phyloP scores from a whole-genome alignment of 2,113 vertebrate species.

The Crotophaga sulcirostris region DNA sequence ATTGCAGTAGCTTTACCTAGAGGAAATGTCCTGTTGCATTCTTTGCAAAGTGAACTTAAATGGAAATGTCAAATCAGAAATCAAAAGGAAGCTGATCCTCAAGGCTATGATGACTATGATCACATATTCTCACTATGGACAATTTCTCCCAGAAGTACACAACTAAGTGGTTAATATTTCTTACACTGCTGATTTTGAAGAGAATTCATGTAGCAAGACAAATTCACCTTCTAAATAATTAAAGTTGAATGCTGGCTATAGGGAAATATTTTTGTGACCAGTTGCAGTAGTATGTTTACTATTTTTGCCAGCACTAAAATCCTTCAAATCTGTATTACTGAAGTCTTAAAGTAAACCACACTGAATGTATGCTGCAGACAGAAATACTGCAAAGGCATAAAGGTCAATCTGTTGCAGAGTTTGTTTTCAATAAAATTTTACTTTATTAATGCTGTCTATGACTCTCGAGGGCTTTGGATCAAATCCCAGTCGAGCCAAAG shows the following conservation, averaged over 20 bases:
- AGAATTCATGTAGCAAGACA: neutral
- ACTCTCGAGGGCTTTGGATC: neutral
- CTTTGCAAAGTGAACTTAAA: neutral
- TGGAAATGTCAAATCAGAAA: neutral
- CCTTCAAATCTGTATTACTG: neutral
- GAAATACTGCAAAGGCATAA: constrained; percentile 37
- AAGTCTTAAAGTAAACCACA: neutral
- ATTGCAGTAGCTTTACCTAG: neutral
- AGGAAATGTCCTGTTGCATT: neutral
- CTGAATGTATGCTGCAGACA: neutral
- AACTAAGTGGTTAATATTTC: neutral
- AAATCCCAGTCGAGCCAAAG: constrained; percentile 8
- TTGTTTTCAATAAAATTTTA: constrained; percentile 32
- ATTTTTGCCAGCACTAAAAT: neutral
- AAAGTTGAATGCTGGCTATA: neutral
- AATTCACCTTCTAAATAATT: neutral
- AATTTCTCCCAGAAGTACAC: neutral
- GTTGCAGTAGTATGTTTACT: neutral
- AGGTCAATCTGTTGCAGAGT: neutral
- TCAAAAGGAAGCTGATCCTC: neutral
- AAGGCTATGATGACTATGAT: neutral
- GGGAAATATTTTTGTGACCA: neutral
- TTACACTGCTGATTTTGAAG: neutral
- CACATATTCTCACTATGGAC: neutral
- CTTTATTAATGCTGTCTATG: constrained; percentile 10